phyloP scores from a whole-genome alignment of 2,113 vertebrate species.

The Eclectus roratus region DNA sequence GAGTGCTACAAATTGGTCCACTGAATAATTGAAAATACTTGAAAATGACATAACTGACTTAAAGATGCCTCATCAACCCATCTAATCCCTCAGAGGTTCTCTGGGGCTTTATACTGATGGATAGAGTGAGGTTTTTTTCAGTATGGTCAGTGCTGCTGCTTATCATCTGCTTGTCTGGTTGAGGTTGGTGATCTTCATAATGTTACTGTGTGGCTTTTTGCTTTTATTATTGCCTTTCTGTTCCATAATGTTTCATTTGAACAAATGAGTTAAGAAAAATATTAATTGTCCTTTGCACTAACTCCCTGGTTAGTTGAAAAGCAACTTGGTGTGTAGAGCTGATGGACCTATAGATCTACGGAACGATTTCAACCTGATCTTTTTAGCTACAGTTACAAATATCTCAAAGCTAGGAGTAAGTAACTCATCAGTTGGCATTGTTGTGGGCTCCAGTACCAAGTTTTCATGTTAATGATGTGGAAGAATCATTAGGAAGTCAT shows the following conservation, averaged over 20 bases:
- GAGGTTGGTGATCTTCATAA: not conserved
- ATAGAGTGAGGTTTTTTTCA: not conserved
- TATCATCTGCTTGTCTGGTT: not conserved
- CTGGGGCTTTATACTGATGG: not conserved
- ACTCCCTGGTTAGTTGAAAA: not conserved
- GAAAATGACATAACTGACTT: not conserved
- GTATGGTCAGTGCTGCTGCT: not conserved
- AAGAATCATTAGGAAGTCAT: not conserved
- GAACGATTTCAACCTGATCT: not conserved
- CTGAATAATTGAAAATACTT: constrained; percentile 22
- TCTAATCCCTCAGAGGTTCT: not conserved
- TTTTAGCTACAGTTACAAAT: not conserved
- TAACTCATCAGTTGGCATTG: not conserved
- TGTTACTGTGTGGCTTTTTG: not conserved
- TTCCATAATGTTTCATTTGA: not conserved
- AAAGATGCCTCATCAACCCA: not conserved
- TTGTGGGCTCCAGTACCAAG: not conserved
- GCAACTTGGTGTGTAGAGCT: not conserved
- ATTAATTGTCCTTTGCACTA: not conserved
- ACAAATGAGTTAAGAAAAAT: not conserved
- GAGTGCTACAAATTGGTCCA: constrained; percentile 4
- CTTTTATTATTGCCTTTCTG: not conserved
- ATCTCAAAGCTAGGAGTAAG: not conserved
- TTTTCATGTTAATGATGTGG: not conserved
- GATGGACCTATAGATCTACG: not conserved